A percentile compares a stretch with the other conserved stretches of the same genome.
Conservation (phyloP, 2,888 invertebrate genomes). For the Leptopterna dolabrata region DNA sequence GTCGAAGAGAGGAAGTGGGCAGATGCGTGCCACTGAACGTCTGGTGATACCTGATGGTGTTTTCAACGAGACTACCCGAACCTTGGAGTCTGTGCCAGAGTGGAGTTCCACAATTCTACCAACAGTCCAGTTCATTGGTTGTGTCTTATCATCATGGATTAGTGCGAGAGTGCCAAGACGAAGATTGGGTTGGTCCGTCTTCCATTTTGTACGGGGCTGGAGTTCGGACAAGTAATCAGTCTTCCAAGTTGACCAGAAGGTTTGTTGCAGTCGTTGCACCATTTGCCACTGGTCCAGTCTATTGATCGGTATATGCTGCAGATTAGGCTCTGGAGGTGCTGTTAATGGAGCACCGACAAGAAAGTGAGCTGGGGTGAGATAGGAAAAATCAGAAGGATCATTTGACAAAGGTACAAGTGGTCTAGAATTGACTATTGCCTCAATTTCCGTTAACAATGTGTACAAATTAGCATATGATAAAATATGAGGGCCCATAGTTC, state of each 20-base stretch:
- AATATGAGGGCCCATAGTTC: slow-evolving; percentile 29
- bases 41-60: background rate
- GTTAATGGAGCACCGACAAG: slow-evolving; percentile 60
- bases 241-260: background rate
- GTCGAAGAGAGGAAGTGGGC: background rate
- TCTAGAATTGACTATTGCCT: slow-evolving; percentile 62
- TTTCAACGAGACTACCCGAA: background rate
- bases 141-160: background rate
- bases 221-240: background rate
- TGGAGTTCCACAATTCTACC: background rate
- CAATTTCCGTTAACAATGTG: slow-evolving; percentile 61
- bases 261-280: background rate
- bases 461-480: slow-evolving; percentile 57
- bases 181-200: background rate
- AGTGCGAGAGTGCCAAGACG: no score
- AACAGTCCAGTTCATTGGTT: background rate
- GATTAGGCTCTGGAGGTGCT: slow-evolving; percentile 55
- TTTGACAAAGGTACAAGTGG: slow-evolving; percentile 61
- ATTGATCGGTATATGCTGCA: background rate
- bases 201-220: background rate
- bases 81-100: background rate
- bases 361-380: slow-evolving; percentile 64
- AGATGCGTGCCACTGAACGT: no score
- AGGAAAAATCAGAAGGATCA: slow-evolving; percentile 61
- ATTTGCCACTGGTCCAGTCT: background rate